These are phyloP conservation scores for Cylloceria caligata DNA, from an alignment of 2,888 invertebrate species.

Conservation along the genomic window DNA sequence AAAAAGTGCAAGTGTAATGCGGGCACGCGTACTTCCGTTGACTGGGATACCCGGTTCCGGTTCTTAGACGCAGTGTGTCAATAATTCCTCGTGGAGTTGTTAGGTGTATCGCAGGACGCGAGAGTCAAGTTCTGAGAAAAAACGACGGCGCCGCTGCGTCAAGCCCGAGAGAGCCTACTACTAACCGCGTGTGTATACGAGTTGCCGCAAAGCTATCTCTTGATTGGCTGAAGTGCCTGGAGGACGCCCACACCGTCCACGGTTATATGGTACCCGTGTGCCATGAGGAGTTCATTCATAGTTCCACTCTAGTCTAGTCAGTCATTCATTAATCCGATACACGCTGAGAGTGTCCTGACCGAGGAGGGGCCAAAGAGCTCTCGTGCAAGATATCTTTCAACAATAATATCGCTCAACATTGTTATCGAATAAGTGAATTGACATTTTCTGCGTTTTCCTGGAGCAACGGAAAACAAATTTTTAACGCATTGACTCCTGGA, in stretches of 20 bases:
- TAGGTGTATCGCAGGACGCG: constrained; percentile 46
- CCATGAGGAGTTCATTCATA: constrained; percentile 82
- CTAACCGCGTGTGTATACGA: constrained; percentile 56
- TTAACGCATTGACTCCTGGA: not conserved
- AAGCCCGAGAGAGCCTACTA: constrained; percentile 31
- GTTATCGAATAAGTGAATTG: not conserved
- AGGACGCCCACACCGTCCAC: constrained; percentile 81
- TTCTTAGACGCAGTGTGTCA: constrained; percentile 41
- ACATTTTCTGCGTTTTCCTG: not conserved
- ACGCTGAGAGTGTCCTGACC: constrained; percentile 56
- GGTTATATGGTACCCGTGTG: constrained; percentile 81
- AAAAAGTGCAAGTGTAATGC: no score
- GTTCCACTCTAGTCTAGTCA: constrained; percentile 81
- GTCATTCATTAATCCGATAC: constrained; percentile 81
- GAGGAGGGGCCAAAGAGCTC: constrained; percentile 24
- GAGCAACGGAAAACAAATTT: not conserved
- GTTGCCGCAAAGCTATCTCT: constrained; percentile 62
- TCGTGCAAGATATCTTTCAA: constrained; percentile 15
- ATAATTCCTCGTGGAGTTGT: constrained; percentile 43
- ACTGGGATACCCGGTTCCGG: constrained; percentile 44
- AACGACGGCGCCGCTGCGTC: constrained; percentile 64
- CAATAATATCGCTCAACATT: not conserved
- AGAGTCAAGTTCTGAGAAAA: constrained; percentile 73
- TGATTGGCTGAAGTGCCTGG: constrained; percentile 77
- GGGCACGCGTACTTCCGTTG: constrained; percentile 30